A percentile compares a stretch with the other conserved stretches of the same genome.
Evolutionary conservation across 2,888 invertebrate genomes (phyloP).

Genomic region (Salticus scenicus): DNA sequence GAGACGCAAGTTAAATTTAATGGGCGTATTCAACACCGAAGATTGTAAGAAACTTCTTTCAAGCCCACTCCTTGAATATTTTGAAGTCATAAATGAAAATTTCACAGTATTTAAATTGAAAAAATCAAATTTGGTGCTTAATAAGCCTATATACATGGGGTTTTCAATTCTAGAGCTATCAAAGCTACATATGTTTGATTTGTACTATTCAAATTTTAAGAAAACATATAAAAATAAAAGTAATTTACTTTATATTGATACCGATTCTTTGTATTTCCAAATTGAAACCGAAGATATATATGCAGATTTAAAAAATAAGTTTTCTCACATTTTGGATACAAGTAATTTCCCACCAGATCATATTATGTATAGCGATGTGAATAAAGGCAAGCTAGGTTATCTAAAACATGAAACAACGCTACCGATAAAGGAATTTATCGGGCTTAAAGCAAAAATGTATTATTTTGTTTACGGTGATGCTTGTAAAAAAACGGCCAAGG

Average conservation of each 20-base stretch:
- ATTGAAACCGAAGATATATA: not conserved
- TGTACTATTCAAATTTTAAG: not conserved
- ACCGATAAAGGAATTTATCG: conserved; percentile 4
- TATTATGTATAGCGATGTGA: not conserved
- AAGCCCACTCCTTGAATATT: conserved; percentile 10
- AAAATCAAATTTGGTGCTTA: no score
- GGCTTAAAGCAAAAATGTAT: not conserved
- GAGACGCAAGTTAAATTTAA: not conserved
- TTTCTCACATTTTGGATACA: not conserved
- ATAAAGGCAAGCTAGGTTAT: not conserved
- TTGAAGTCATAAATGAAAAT: not conserved
- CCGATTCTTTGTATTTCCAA: not conserved
- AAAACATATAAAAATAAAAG: not conserved
- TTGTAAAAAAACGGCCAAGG: conserved; percentile 22
- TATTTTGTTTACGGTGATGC: not conserved
- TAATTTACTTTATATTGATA: not conserved
- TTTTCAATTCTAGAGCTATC: no score
- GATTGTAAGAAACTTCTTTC: conserved; percentile 5
- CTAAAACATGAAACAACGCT: not conserved
- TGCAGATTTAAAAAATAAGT: not conserved
- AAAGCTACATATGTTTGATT: no score
- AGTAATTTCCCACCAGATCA: conserved; percentile 1
- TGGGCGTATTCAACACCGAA: not conserved
- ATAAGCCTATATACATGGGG: no score
- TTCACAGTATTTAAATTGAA: not conserved